Evolutionary conservation across 2,797 vertebrate species (phyloP), one percentile per base, ranked within the genome.

Genomic region (Phoxinus dragarum): DNA sequence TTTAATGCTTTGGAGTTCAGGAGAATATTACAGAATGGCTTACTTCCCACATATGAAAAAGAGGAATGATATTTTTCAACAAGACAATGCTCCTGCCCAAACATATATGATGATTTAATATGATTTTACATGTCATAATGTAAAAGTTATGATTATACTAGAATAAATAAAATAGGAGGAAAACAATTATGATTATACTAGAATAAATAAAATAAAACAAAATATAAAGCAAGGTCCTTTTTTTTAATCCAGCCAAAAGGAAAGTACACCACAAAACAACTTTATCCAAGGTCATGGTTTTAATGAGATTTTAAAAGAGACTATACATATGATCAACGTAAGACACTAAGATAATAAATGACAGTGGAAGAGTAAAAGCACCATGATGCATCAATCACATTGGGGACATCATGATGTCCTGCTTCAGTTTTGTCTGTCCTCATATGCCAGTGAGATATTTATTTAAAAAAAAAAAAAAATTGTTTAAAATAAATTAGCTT

Each of bases 281-380:
- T 54, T n/a, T 72, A 19, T 27, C 8, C 42, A 52, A 49, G 66
- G 67, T 64, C 2, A 3, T 80, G 31, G 5, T 64, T 85, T 85
- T 72, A 49, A 61, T 85, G 21, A 61, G 14, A 79, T 79, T 85
- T 64, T 71, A 71, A 72, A 72, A 80, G 40, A 80, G 49, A 78
- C 75, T 72, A 64, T 19, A 47, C 27, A 78, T 84, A 31, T 59
- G 17, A 77, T 78, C 36, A 23, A 56, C 76, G 16, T 69, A 59
- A 69, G 31, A 74, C 16, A 69, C 47, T 83, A n/a, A 31, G 23
- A 38, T 40, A n/a, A 47, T 34, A 66, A 21, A 31, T 47, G 17
- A 75, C 56, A 59, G 67, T 38, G 10, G 47, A 71, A 56, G 49
- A 71, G 34, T 36, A 31, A 81, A 81, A 81, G 47, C 47, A 56